phyloP scores from a whole-genome alignment of 2,113 vertebrate genomes.

The Eolophus roseicapilla region DNA sequence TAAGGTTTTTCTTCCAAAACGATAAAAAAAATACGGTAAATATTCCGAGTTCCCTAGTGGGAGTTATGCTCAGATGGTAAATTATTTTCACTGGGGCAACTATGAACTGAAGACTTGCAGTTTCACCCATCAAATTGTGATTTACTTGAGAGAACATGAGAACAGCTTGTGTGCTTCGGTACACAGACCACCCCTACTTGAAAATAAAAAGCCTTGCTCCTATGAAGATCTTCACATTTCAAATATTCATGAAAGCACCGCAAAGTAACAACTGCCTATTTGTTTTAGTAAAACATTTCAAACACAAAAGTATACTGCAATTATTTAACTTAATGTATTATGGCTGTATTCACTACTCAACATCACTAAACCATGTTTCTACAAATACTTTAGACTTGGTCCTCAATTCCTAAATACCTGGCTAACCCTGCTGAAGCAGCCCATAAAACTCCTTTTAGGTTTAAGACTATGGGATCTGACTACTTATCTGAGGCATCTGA shows the following conservation, averaged over 20 bases:
- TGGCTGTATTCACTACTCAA: neutral
- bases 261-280: neutral
- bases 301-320: neutral
- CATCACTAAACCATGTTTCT: neutral
- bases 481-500: neutral
- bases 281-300: neutral
- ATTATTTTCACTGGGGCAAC: constrained; percentile 36
- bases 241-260: neutral
- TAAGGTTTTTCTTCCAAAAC: accelerated
- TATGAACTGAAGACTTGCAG: constrained; percentile 1
- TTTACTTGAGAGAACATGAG: constrained; percentile 33
- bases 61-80: neutral
- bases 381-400: neutral
- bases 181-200: neutral
- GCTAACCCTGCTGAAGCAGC: neutral
- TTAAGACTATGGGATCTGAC: neutral
- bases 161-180: constrained; percentile 15
- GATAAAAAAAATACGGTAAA: neutral
- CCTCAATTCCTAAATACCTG: neutral
- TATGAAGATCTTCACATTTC: neutral
- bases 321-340: neutral
- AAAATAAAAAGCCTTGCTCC: neutral
- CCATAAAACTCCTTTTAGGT: neutral
- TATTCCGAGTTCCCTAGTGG: neutral
- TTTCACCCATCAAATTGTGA: constrained; percentile 15